Evolutionary conservation across 2,888 invertebrate species (phyloP).

Genomic region (Agonopterix alstromeriana): DNA sequence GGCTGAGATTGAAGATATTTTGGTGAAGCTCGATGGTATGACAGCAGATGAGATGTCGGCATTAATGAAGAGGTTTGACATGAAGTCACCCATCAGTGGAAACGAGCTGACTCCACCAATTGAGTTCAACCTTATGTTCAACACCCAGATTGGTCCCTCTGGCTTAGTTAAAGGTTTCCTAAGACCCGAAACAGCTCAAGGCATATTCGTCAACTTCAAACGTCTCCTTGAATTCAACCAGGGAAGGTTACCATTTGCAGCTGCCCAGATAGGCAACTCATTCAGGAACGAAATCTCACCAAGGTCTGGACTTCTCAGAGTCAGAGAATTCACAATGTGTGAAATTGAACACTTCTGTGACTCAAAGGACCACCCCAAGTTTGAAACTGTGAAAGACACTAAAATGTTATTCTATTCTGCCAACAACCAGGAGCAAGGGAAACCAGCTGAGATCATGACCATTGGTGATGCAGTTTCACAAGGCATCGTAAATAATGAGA

Average conservation of each 20-base stretch:
- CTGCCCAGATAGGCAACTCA: constrained; percentile 98
- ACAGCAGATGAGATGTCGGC: constrained; percentile 91
- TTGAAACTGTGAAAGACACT: constrained; percentile 84
- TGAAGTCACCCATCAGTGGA: constrained; percentile 96
- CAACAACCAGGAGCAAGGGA: constrained; percentile 98
- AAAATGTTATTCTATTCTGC: constrained; percentile 93
- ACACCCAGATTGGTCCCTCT: constrained; percentile 97
- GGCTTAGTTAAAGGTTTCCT: constrained; percentile 96
- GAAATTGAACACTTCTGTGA: constrained; percentile 99
- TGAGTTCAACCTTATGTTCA: constrained; percentile 99
- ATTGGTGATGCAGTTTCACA: constrained; percentile 93
- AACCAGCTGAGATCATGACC: constrained; percentile 83
- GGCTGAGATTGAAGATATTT: constrained; percentile 85
- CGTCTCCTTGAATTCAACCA: constrained; percentile 97
- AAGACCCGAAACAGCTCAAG: constrained; percentile 99
- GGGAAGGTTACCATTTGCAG: constrained; percentile 96
- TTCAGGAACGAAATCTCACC: constrained; percentile 99
- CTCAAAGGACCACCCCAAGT: constrained; percentile 95
- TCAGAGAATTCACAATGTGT: constrained; percentile 99
- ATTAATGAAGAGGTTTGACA: constrained; percentile 90
- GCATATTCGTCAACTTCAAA: constrained; percentile 99
- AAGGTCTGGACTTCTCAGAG: constrained; percentile 94
- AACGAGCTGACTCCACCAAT: constrained; percentile 97
- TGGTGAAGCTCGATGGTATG: constrained; percentile 94
- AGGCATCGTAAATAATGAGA: constrained; percentile 96